Evolutionary conservation across 2,888 invertebrate genomes (phyloP).

Genomic region (Isotomurus palustris): DNA sequence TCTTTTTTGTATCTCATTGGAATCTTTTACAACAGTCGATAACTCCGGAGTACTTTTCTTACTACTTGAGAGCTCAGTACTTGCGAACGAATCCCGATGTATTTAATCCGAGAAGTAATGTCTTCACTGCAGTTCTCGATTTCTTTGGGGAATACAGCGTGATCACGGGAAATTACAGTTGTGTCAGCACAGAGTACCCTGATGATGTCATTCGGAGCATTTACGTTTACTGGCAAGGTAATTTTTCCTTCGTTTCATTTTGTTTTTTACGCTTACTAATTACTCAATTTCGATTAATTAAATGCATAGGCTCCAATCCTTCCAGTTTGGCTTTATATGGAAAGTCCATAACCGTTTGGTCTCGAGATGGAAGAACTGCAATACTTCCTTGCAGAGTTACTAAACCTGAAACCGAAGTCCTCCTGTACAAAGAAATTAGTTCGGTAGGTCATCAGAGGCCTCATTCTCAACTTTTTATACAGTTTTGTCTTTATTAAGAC

Average conservation of each 20-base stretch:
- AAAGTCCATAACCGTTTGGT: constrained; percentile 30
- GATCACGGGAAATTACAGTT: constrained; percentile 34
- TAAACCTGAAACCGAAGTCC: constrained; percentile 29
- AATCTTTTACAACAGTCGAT: constrained; percentile 12
- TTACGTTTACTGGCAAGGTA: constrained; percentile 43
- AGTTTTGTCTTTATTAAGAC: not conserved
- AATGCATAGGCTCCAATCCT: constrained; percentile 23
- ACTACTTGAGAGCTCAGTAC: constrained; percentile 23
- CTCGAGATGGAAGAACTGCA: constrained; percentile 28
- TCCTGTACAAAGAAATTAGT: constrained; percentile 28
- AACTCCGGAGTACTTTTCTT: constrained; percentile 18
- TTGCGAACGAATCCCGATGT: constrained; percentile 20
- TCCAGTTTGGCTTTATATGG: constrained; percentile 38
- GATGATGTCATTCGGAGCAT: constrained; percentile 33
- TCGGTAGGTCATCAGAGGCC: constrained; percentile 16
- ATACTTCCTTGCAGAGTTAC: constrained; percentile 41
- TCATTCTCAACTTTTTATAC: not conserved
- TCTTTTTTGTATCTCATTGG: not conserved
- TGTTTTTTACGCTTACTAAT: not conserved
- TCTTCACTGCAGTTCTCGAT: constrained; percentile 25
- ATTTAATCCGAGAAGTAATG: constrained; percentile 21
- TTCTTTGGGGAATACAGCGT: constrained; percentile 32
- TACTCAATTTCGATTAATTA: not conserved
- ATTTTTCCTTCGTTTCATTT: not conserved
- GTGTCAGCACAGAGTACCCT: constrained; percentile 24